Evolutionary conservation across 2,113 vertebrate species (phyloP).

Genomic region (Charadrius vociferus): DNA sequence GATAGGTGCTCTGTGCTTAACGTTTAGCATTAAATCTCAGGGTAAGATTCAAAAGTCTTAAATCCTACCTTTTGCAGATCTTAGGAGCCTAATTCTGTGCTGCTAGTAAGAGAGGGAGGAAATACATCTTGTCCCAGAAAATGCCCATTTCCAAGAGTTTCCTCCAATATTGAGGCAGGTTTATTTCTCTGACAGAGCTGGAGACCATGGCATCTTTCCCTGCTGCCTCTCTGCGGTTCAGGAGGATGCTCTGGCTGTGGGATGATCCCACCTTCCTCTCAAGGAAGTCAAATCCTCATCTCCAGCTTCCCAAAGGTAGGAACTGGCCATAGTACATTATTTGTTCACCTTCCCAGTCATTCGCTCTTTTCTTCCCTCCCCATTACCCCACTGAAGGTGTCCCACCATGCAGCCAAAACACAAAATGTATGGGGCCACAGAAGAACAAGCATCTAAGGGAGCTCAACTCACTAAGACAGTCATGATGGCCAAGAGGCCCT

Average conservation of each 20-base stretch:
- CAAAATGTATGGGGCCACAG: background rate
- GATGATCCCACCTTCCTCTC: background rate
- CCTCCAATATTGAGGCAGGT: background rate
- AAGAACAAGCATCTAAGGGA: background rate
- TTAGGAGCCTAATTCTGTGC: background rate
- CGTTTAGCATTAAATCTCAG: accelerated
- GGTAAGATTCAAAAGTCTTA: background rate
- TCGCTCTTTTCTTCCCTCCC: background rate
- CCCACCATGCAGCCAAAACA: background rate
- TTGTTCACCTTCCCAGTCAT: background rate
- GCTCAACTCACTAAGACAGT: background rate
- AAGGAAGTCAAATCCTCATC: background rate
- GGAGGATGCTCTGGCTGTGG: background rate
- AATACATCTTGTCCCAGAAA: background rate
- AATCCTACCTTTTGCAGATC: background rate
- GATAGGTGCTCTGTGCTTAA: background rate
- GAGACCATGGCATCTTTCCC: background rate
- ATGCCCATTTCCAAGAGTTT: background rate
- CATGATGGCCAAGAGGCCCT: background rate
- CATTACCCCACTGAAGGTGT: background rate
- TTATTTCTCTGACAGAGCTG: background rate
- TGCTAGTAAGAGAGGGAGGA: background rate
- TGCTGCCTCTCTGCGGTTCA: background rate
- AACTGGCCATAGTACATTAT: background rate
- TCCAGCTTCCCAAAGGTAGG: background rate